Percentiles rank a stretch among this genome's conserved stretches.
Evolutionary conservation across 1,140 invertebrate species (phyloP).

Genomic region (Aphelinus atriplicis): DNA sequence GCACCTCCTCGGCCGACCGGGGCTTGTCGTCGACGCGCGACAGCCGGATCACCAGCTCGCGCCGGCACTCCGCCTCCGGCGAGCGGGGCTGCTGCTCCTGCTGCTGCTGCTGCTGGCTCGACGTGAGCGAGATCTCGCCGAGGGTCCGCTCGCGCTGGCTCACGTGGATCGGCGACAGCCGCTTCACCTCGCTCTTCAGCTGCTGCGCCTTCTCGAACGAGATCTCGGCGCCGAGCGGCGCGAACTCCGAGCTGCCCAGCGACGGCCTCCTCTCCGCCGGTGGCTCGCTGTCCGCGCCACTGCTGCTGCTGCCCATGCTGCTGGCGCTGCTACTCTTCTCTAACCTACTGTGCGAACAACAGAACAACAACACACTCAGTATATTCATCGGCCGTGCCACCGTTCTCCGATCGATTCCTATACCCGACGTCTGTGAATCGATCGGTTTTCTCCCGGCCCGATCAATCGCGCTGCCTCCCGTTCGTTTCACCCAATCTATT

Average conservation of each 20-base stretch:
- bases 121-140: slow-evolving; percentile 60
- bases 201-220: slow-evolving; percentile 59
- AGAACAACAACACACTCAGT: no score
- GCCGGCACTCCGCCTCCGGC: neutral
- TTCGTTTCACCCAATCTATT: no score
- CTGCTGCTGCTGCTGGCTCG: slow-evolving; percentile 11
- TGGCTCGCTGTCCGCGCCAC: neutral
- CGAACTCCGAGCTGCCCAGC: slow-evolving; percentile 47
- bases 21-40: slow-evolving; percentile 40
- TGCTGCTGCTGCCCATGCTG: no score
- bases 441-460: no score
- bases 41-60: slow-evolving; percentile 41
- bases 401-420: no score
- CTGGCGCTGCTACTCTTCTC: no score
- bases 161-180: slow-evolving; percentile 61
- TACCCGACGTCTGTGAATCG: no score
- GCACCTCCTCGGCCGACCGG: neutral
- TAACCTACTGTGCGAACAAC: no score
- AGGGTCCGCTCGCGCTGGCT: slow-evolving; percentile 60
- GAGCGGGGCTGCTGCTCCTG: neutral
- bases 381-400: no score
- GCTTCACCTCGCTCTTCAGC: slow-evolving; percentile 57
- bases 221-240: slow-evolving; percentile 59
- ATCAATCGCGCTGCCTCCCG: no score
- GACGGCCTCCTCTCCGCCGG: neutral